Base-by-base conservation (phyloP, 2,113 vertebrate species). In the Fulmarus glacialis region DNA sequence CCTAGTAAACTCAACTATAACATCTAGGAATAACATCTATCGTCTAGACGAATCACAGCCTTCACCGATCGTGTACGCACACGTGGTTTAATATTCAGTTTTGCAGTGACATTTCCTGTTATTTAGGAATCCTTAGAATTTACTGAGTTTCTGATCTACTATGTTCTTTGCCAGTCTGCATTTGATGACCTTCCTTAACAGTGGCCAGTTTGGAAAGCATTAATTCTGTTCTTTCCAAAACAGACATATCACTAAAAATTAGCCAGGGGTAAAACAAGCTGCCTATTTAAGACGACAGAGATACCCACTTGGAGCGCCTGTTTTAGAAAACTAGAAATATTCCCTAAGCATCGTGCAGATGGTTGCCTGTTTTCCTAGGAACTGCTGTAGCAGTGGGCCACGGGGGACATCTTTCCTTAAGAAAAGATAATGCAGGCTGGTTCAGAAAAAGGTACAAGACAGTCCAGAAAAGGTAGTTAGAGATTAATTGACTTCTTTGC, bases 261-360 rank as follows among this genome's bases (percentile, higher is more conserved):
- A 40, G 38, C 34, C 53, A 10, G 34, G 17, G 50, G 34, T 59
- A 40, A 21, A 45, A 8, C 59, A 47, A 53, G 74, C 11, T 26
- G 66, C 27, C n/a, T 55, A 4, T 27, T 36, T 22, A 5, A 32
- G n/a, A 48, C 7, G 29, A 13, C 71, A 42, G 30, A 53, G 40
- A 77, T 4, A 26, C 0, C 36, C 9, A 1, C 56, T 27, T 2
- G 3, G 42, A 56, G 30, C 3, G 8, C 7, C 24, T 4, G 6
- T 22, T 78, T 50, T 32, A 32, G 48, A 42, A 27, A 22, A 42
- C 36, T 10, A 9, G 27, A 42, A 18, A 6, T 77, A 32, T 15
- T 36, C 42, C 12, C 30, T 11, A n/a, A 30, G 64, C 56, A 7
- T 36, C 0, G 4, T 42, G 68, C n/a, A 32, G 67, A 20, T 5